These are phyloP conservation scores for Pseudolycoriella hygida DNA, from an alignment of 2,888 invertebrate species.

Conservation along the genomic window DNA sequence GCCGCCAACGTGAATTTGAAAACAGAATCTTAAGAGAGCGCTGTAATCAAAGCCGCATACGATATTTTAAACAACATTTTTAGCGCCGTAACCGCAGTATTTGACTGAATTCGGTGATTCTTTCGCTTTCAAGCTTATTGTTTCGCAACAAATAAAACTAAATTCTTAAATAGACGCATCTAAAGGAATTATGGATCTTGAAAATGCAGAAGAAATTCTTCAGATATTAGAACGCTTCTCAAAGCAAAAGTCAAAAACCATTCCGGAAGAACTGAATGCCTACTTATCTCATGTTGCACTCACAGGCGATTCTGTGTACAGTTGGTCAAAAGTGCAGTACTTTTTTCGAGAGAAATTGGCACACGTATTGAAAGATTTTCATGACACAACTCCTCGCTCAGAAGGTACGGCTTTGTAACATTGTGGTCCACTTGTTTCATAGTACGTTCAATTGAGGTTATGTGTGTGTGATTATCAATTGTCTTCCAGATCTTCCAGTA, in stretches of 20 bases:
- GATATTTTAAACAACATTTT: too few relatives aligned
- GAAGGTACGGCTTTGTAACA: slow-evolving; percentile 18
- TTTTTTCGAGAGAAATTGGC: slow-evolving; percentile 77
- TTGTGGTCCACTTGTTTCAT: not conserved
- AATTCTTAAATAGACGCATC: not conserved
- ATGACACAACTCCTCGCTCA: slow-evolving; percentile 52
- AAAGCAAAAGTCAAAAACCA: slow-evolving; percentile 57
- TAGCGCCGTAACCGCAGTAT: too few relatives aligned
- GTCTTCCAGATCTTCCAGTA: slow-evolving; percentile 47
- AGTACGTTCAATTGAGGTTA: not conserved
- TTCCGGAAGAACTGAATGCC: slow-evolving; percentile 76
- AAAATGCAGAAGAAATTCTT: slow-evolving; percentile 70
- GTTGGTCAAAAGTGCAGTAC: slow-evolving; percentile 75
- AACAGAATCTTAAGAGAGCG: too few relatives aligned
- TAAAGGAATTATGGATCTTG: slow-evolving; percentile 34
- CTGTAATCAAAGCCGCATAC: too few relatives aligned
- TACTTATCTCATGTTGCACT: slow-evolving; percentile 80
- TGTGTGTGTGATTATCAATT: not conserved
- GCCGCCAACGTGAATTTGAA: too few relatives aligned
- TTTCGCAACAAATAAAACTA: not conserved
- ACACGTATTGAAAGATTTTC: slow-evolving; percentile 73
- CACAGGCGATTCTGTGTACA: slow-evolving; percentile 86
- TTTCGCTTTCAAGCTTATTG: too few relatives aligned
- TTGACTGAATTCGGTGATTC: too few relatives aligned
- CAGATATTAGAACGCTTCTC: slow-evolving; percentile 71